phyloP scores from a whole-genome alignment of 2,888 invertebrate species.

The Andrena praecox region DNA sequence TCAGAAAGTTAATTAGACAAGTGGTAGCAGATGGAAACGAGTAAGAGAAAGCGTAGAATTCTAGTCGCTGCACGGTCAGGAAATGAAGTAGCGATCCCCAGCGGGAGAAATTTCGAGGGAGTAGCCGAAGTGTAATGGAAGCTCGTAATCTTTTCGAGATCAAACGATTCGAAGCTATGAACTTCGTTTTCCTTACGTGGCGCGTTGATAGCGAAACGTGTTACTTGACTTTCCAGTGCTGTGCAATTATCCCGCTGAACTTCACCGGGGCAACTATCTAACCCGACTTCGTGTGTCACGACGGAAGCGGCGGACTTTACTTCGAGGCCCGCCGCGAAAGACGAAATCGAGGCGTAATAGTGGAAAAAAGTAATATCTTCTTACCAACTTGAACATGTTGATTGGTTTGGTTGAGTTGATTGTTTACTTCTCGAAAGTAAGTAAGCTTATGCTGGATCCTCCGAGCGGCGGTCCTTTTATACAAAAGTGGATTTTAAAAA shows the following conservation, averaged over 20 bases:
- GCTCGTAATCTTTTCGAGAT: not conserved
- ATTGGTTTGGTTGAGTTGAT: slow-evolving; percentile 74
- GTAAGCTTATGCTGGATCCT: slow-evolving; percentile 77
- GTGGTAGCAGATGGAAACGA: not conserved
- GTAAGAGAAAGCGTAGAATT: not conserved
- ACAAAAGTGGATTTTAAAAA: slow-evolving; percentile 77
- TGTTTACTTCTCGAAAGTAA: slow-evolving; percentile 81
- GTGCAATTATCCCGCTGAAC: not conserved
- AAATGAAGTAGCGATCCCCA: not conserved
- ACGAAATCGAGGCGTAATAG: not conserved
- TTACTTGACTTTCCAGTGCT: not conserved
- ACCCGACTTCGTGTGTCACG: not conserved
- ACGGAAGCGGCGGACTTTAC: not conserved
- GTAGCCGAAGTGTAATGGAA: not conserved
- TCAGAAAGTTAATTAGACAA: too few species aligned
- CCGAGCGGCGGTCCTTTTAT: slow-evolving; percentile 79
- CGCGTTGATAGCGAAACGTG: not conserved
- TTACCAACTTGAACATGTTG: slow-evolving; percentile 85
- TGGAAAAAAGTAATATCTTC: slow-evolving; percentile 53
- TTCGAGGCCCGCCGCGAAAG: not conserved
- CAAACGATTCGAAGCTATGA: not conserved
- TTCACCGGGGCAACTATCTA: too few species aligned
- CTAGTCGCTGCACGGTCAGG: not conserved
- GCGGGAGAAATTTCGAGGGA: not conserved
- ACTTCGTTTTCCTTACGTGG: not conserved